Evolutionary conservation across 1,140 invertebrate species (phyloP).

Genomic region (Nephotettix cincticeps): DNA sequence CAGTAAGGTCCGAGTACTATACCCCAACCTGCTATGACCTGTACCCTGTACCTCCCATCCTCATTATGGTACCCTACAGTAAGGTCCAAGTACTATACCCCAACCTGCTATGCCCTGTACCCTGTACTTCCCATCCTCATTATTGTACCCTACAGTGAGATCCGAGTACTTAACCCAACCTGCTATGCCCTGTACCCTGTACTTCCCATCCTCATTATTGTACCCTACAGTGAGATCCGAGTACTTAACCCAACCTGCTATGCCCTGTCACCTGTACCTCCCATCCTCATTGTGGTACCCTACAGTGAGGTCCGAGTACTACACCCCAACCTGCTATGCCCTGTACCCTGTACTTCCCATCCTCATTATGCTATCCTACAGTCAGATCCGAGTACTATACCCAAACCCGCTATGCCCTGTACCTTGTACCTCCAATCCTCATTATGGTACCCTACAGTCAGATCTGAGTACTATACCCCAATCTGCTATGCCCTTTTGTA

Average conservation of each 20-base stretch:
- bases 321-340: background rate
- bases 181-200: too few species aligned
- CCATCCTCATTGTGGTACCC: too few species aligned
- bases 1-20: slow-evolving; percentile 49
- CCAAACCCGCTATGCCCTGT: background rate
- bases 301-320: slow-evolving; percentile 53
- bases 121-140: too few species aligned
- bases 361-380: slow-evolving; percentile 81
- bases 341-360: too few species aligned
- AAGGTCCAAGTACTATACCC: slow-evolving; percentile 37
- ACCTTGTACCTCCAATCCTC: too few species aligned
- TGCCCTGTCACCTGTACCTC: too few species aligned
- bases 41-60: too few species aligned
- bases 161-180: slow-evolving; percentile 13
- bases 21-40: background rate
- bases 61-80: slow-evolving; percentile 80
- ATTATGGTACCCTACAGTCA: slow-evolving; percentile 76
- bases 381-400: slow-evolving; percentile 46
- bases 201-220: too few species aligned
- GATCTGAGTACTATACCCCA: slow-evolving; percentile 29
- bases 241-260: too few species aligned
- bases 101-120: background rate
- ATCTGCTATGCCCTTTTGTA: background rate
- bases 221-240: too few species aligned
- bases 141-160: slow-evolving; percentile 73